Conservation (phyloP, 2,113 vertebrate genomes). For the Strix aluco region DNA sequence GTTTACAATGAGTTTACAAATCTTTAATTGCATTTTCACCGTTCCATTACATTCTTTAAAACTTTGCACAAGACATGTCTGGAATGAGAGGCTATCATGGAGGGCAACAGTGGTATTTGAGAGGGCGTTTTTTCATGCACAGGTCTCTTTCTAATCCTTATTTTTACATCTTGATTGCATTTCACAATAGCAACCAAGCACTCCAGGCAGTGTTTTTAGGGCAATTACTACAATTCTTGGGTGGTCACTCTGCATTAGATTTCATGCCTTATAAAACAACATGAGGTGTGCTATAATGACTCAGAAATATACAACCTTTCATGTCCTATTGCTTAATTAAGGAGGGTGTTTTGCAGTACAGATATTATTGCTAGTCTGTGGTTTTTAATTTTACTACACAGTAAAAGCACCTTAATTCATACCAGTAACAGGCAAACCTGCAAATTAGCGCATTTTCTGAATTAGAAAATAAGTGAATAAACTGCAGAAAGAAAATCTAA, state of each 20-base stretch:
- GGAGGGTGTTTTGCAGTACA: constrained; percentile 58
- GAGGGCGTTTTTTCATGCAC: background rate
- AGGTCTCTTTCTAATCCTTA: constrained; percentile 17
- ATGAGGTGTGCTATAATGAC: constrained; percentile 68
- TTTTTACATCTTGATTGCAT: constrained; percentile 63
- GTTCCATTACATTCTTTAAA: background rate
- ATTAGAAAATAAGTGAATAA: constrained; percentile 63
- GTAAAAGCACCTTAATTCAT: constrained; percentile 56
- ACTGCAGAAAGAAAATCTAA: constrained; percentile 42
- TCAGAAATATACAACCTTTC: constrained; percentile 69
- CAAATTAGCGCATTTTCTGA: constrained; percentile 64
- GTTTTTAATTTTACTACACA: constrained; percentile 62
- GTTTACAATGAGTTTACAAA: background rate
- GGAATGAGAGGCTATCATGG: background rate
- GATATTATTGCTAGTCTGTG: constrained; percentile 67
- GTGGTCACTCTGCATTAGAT: constrained; percentile 72
- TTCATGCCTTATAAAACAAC: constrained; percentile 72
- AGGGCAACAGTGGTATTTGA: background rate
- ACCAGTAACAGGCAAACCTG: constrained; percentile 41
- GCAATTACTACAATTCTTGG: constrained; percentile 70
- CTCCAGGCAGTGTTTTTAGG: constrained; percentile 63
- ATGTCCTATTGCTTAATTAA: constrained; percentile 72
- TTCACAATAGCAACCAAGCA: constrained; percentile 48
- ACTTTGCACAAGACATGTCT: background rate
- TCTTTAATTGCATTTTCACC: background rate